Base-by-base conservation (phyloP, 2,797 vertebrate species). In the Rhadinocentrus ornatus region DNA sequence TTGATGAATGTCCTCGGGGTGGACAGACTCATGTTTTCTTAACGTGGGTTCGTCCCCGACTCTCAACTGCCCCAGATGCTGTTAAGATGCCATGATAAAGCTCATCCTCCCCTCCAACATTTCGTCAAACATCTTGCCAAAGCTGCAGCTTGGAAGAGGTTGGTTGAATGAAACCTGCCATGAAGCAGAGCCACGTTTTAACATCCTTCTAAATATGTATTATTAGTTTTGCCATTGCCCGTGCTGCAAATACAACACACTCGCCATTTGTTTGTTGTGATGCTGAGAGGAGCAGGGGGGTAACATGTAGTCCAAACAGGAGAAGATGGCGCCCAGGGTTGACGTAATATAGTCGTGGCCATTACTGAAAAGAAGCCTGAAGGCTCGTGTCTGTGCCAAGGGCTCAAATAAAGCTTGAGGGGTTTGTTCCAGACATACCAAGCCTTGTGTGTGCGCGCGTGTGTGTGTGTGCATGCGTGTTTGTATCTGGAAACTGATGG, bases 41-140 rank as follows among this genome's bases (percentile, higher is more conserved):
- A 63, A 64, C 29, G 68, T 27, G 76, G 65, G 18, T 16, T 46
- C 44, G 20, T 46, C 44, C 18, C 66, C 3, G 56, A 29, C 78
- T 73, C 68, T 44, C 71, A 22, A 6, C 82, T 50, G 57, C 69
- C 79, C 81, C 78, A 18, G 61, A 79, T 64, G 57, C 78, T 70
- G 76, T 86, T 82, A 65, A 75, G 72, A 86, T 78, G 80, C 80
- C 77, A 87, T 73, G 80, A 82, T 62, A 66, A 79, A 65, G 80
- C 74, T 76, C 10, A n/a, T 22, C 59, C 60, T 39, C 62, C 62
- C 22, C 56, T 12, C 20, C 82, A 78, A 76, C 71, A 16, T 71
- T 46, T 81, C 75, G 71, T 74, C 67, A 84, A 88, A 82, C 82
- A 84, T 76, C 84, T 86, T 73, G 86, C 87, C 88, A 88, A 89